Conservation (phyloP, 2,888 invertebrate genomes). For the Tiliacea citrago region DNA sequence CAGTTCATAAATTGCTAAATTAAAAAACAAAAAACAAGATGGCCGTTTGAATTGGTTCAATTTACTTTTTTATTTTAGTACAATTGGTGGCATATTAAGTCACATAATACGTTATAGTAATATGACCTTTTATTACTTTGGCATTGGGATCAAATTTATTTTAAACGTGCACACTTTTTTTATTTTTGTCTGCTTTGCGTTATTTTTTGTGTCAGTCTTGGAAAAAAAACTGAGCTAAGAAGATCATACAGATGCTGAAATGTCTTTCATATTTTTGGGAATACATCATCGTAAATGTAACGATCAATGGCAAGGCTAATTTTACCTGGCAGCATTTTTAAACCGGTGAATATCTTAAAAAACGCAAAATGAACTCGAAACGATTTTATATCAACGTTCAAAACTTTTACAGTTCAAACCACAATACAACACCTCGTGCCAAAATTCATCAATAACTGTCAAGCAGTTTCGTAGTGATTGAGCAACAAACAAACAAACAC, state of each 20-base stretch:
- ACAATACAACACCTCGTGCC: constrained; percentile 48
- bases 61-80: constrained; percentile 36
- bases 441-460: constrained; percentile 61
- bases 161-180: neutral
- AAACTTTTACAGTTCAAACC: constrained; percentile 16
- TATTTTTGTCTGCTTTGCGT: neutral
- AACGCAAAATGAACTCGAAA: constrained; percentile 24
- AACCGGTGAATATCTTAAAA: neutral
- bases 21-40: constrained; percentile 32
- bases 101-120: constrained; percentile 12
- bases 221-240: neutral
- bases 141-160: constrained; percentile 30
- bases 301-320: neutral
- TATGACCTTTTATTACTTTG: constrained; percentile 35
- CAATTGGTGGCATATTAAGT: constrained; percentile 25
- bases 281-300: constrained; percentile 4
- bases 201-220: constrained; percentile 6
- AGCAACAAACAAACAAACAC: constrained; percentile 44
- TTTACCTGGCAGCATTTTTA: neutral
- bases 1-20: constrained; percentile 3
- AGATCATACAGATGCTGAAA: constrained; percentile 6
- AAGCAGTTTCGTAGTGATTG: constrained; percentile 46
- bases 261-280: neutral
- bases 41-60: constrained; percentile 54
- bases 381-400: constrained; percentile 13